phyloP scores from a whole-genome alignment of 2,113 vertebrate genomes.

The Eptesicus fuscus region DNA sequence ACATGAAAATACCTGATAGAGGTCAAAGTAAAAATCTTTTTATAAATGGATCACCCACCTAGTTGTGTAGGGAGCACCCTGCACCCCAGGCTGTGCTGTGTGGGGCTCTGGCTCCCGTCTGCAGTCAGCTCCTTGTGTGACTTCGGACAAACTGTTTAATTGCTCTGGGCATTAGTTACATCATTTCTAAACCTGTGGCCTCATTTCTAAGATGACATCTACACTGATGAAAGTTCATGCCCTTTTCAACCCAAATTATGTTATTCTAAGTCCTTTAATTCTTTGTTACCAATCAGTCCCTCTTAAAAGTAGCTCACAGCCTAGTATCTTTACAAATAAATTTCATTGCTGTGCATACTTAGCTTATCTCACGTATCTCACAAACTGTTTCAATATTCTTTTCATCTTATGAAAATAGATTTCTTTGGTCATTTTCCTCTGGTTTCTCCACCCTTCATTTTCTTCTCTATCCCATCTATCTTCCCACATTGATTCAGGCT shows the following conservation, averaged over 20 bases:
- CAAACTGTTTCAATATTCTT: not conserved
- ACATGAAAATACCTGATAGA: not conserved
- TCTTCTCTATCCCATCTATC: not conserved
- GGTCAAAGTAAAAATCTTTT: not conserved
- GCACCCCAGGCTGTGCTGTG: accelerated
- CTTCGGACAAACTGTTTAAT: not conserved
- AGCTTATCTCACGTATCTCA: not conserved
- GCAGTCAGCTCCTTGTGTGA: not conserved
- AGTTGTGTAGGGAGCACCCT: not conserved
- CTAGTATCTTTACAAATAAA: not conserved
- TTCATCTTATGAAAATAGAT: not conserved
- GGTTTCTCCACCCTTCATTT: not conserved
- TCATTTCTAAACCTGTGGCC: not conserved
- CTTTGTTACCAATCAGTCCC: not conserved
- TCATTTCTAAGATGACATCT: not conserved
- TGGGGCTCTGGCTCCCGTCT: too few relatives aligned
- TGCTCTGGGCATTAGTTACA: not conserved
- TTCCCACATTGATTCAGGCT: not conserved
- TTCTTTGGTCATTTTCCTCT: not conserved
- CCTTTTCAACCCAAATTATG: not conserved
- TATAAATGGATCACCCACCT: not conserved
- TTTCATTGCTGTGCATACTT: not conserved
- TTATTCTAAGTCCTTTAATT: not conserved
- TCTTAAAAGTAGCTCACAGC: not conserved
- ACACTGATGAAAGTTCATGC: not conserved